Evolutionary conservation across 2,888 invertebrate species (phyloP), one percentile per base, ranked within the genome.

Genomic region (Cynaeus angustus): DNA sequence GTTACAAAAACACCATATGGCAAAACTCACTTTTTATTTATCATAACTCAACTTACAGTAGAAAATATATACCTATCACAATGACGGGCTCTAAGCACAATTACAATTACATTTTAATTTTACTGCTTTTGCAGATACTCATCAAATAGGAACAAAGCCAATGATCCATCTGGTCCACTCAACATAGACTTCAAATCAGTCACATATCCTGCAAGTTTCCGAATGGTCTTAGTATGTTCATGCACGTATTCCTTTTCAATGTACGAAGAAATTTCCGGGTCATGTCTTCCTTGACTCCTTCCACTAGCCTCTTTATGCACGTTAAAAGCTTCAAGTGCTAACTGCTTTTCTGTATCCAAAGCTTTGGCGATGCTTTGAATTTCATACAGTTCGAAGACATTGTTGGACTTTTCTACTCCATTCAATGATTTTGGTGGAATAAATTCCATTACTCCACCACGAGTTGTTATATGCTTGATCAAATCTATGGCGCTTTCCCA

Each of bases 221-320:
- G 89, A 76, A 95, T 88, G 8, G 84, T 87, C 52, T 90, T 88
- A 0, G 92, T 86, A 58, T 94, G 93, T 69, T 89, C 85, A 78
- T 90, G 89, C 64, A 93, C 87, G 85, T 93, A 94, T 75, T 92
- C 89, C 75, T 94, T 92, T 76, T 95, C 94, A 1, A 95, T 82
- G 80, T 90, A 94, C 74, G 92, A 92, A 10, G 92, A 89, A 72
- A 93, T 86, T 87, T 90, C 91, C 69, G 93, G 91, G 78, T 93
- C 92, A 72, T 91, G 90, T 69, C 86, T 82, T 68, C 86, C 87
- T 64, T 86, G 85, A 77, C 87, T 88, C 73, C 86, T 87, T 78
- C 87, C 86, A 2, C 89, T 88, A 12, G 91, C 89, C 68, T 89
- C 88, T 6, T 86, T 85, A 83, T 94, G 94, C 73, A 94, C 89